These are phyloP conservation scores for Pelochelys cantorii DNA, from an alignment of 2,797 vertebrate species.

Conservation along the genomic window DNA sequence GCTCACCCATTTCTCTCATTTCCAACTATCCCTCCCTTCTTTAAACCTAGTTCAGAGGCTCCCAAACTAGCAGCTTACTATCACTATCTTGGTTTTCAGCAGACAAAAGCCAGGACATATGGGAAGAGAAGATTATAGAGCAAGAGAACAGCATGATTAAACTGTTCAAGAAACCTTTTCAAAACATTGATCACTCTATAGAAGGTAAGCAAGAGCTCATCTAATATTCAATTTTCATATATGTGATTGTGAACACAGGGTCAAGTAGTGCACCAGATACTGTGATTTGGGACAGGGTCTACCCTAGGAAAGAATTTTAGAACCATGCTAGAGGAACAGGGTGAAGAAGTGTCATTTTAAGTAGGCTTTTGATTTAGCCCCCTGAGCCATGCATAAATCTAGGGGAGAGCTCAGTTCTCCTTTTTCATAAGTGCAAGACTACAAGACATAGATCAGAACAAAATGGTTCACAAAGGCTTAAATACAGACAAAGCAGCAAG, in stretches of 20 bases:
- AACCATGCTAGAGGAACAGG: not conserved
- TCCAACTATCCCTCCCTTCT: constrained; percentile 13
- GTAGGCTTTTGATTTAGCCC: not conserved
- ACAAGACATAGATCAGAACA: not conserved
- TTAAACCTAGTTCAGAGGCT: not conserved
- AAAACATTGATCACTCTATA: not conserved
- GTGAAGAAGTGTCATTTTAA: not conserved
- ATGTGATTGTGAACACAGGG: not conserved
- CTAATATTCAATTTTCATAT: not conserved
- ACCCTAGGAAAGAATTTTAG: constrained; percentile 27
- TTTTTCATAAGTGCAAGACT: not conserved
- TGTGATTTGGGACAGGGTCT: constrained; percentile 15
- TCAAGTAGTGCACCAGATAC: not conserved
- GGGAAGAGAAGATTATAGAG: not conserved
- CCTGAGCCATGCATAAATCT: not conserved
- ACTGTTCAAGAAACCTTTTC: no score
- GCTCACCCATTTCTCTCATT: not conserved
- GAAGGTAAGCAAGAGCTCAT: not conserved
- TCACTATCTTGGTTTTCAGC: not conserved
- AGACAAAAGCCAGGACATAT: not conserved
- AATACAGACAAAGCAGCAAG: not conserved
- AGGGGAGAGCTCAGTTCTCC: not conserved
- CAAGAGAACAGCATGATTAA: no score
- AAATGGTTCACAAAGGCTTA: not conserved
- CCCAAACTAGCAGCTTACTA: not conserved